Conservation (phyloP, 2,888 invertebrate genomes). For the Abrostola tripartita region DNA sequence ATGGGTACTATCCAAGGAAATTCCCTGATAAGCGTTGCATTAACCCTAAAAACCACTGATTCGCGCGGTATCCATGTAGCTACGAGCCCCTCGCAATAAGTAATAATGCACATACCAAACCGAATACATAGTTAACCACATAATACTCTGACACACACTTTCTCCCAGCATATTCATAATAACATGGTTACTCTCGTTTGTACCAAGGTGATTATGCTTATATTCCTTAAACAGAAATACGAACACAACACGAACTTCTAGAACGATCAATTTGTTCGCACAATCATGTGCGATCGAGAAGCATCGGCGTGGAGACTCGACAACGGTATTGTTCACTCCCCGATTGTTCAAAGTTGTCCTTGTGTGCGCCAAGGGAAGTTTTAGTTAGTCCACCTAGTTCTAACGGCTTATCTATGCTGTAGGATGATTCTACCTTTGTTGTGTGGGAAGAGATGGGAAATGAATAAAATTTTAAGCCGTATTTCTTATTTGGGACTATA, state of each 20-base stretch:
- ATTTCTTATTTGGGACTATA: neutral
- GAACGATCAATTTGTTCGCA: constrained; percentile 50
- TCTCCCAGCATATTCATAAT: too few relatives aligned
- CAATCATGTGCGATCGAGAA: constrained; percentile 56
- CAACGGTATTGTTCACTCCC: constrained; percentile 47
- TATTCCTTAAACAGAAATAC: constrained; percentile 15
- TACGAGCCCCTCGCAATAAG: too few relatives aligned
- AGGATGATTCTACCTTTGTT: constrained; percentile 8
- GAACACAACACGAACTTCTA: constrained; percentile 38
- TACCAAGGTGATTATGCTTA: neutral
- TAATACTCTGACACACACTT: too few relatives aligned
- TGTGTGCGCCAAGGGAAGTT: constrained; percentile 43
- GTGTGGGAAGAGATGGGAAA: neutral
- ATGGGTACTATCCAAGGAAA: too few relatives aligned
- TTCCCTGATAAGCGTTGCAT: too few relatives aligned
- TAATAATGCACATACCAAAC: too few relatives aligned
- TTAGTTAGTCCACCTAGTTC: constrained; percentile 45
- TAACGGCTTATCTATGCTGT: constrained; percentile 25
- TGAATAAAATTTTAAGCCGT: neutral
- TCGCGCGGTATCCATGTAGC: too few relatives aligned
- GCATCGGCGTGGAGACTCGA: constrained; percentile 43
- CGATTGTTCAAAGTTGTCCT: constrained; percentile 47
- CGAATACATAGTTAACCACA: too few relatives aligned
- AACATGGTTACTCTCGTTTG: too few relatives aligned
- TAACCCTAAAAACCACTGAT: too few relatives aligned